These are phyloP conservation scores for Bradysia coprophila DNA, from an alignment of 1,140 invertebrate species.

Conservation along the genomic window DNA sequence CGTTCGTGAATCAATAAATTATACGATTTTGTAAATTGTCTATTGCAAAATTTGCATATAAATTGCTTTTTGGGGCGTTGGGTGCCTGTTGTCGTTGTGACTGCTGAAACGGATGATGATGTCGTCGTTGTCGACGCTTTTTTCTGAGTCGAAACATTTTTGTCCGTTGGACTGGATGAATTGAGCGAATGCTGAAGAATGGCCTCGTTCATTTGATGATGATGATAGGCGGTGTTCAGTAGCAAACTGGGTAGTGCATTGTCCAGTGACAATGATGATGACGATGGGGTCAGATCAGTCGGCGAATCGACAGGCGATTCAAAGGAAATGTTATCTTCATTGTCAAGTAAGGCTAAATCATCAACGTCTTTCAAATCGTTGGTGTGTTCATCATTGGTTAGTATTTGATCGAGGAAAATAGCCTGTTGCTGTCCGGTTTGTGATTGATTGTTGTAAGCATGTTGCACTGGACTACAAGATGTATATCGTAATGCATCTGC, in stretches of 20 bases:
- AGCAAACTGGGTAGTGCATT: conserved; percentile 35
- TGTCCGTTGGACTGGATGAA: background rate
- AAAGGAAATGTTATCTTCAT: conserved; percentile 32
- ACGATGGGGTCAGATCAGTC: no score
- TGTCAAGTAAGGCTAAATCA: conserved; percentile 34
- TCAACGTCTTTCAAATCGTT: conserved; percentile 27
- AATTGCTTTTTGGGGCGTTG: conserved; percentile 83
- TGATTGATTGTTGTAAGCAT: conserved; percentile 8
- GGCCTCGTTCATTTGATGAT: conserved; percentile 14
- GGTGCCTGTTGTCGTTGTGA: conserved; percentile 38
- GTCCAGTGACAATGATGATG: conserved; percentile 30
- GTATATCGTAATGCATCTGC: conserved; percentile 17
- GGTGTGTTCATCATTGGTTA: background rate
- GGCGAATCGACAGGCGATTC: conserved; percentile 28
- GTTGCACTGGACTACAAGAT: background rate
- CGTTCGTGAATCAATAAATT: conserved; percentile 94
- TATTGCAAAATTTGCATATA: conserved; percentile 93
- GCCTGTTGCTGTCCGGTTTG: conserved; percentile 10
- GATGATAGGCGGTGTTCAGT: conserved; percentile 37
- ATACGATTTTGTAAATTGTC: conserved; percentile 96
- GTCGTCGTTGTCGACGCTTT: conserved; percentile 26
- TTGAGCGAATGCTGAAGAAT: background rate
- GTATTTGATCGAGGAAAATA: conserved; percentile 8
- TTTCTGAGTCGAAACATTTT: conserved; percentile 12
- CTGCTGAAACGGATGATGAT: conserved; percentile 28